These are phyloP conservation scores for Tragelaphus buxtoni DNA, from an alignment of 2,113 vertebrate genomes.

Conservation along the genomic window DNA sequence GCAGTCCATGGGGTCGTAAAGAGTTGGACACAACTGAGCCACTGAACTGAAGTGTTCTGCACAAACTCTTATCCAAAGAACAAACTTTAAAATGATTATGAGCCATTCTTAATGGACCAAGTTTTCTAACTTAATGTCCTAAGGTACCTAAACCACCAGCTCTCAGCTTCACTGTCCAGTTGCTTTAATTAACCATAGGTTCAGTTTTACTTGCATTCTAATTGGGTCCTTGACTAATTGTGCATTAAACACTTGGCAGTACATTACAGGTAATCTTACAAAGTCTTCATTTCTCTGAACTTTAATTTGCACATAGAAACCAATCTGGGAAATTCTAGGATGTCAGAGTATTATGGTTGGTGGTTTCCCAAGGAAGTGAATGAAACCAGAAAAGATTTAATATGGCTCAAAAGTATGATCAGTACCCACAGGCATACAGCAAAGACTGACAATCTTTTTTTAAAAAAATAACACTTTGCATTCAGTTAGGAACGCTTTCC, in stretches of 20 bases:
- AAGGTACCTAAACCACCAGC: neutral
- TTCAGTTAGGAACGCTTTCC: neutral
- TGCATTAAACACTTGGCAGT: neutral
- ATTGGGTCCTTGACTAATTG: neutral
- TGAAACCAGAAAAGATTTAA: neutral
- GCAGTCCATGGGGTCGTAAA: neutral
- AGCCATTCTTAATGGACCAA: neutral
- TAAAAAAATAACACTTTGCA: neutral
- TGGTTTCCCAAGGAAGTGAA: neutral
- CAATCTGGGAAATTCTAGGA: neutral
- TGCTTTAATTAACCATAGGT: neutral
- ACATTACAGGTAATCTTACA: neutral
- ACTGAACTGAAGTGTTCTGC: neutral
- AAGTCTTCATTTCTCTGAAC: neutral
- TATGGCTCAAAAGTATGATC: neutral
- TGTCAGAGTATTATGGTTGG: neutral
- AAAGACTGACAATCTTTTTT: neutral
- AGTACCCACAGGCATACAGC: neutral
- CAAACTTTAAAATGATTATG: neutral
- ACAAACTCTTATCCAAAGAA: neutral
- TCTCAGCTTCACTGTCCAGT: neutral
- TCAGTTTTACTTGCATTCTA: slow-evolving; percentile 21
- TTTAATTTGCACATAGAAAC: neutral
- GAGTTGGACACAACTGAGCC: neutral
- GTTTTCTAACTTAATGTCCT: neutral